These are phyloP conservation scores for Microhierax caerulescens DNA, from an alignment of 2,797 vertebrate genomes.

Conservation along the genomic window DNA sequence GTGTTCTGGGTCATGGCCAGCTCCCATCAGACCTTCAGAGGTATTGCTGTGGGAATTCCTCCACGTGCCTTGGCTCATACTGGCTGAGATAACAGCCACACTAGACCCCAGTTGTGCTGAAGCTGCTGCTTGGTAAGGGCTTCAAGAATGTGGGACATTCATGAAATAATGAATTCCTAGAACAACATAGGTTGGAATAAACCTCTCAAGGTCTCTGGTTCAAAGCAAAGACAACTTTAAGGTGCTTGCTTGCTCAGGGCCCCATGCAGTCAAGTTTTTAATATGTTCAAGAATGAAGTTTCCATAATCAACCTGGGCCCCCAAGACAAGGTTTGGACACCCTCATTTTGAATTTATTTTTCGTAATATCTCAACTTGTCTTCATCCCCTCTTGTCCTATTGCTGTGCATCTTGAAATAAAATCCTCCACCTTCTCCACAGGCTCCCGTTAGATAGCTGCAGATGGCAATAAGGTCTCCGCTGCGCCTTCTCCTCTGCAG, in stretches of 20 bases:
- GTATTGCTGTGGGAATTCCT: background rate
- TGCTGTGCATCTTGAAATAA: background rate
- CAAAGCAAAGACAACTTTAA: background rate
- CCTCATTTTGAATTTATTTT: background rate
- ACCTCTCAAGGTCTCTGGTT: background rate
- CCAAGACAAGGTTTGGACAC: background rate
- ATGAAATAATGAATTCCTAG: background rate
- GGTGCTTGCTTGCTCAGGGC: background rate
- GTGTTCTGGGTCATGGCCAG: background rate
- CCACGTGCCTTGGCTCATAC: background rate
- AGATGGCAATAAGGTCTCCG: background rate
- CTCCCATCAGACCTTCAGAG: background rate
- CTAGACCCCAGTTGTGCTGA: background rate
- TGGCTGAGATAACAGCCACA: background rate
- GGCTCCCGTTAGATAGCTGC: background rate
- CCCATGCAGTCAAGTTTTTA: background rate
- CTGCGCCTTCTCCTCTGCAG: background rate
- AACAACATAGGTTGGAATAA: background rate
- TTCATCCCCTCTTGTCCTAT: background rate
- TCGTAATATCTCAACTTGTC: background rate
- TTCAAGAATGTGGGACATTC: background rate
- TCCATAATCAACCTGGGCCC: background rate
- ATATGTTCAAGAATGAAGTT: background rate
- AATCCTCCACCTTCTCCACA: background rate
- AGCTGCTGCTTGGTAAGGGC: background rate